Conservation (phyloP, 2,888 invertebrate species). For the Pyrrhia umbra region DNA sequence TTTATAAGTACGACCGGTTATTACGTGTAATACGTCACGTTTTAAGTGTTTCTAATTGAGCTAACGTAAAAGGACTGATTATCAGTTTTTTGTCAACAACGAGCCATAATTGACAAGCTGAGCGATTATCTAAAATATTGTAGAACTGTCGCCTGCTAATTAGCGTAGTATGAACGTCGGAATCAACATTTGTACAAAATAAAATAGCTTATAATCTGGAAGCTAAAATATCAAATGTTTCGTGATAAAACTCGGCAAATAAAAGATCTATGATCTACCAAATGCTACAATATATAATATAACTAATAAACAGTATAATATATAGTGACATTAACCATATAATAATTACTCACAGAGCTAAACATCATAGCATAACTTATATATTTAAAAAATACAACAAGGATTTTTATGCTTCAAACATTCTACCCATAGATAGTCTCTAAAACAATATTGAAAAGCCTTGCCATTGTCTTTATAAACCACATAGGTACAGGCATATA, state of each 20-base stretch:
- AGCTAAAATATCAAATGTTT: constrained; percentile 16
- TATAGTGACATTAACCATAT: constrained; percentile 13
- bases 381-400: too few species aligned
- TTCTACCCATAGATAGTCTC: too few species aligned
- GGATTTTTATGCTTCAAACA: too few species aligned
- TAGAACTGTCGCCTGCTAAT: constrained; percentile 23
- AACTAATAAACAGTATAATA: background rate
- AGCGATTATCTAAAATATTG: constrained; percentile 29
- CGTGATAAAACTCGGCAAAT: constrained; percentile 24
- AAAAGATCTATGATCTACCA: constrained; percentile 9
- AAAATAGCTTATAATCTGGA: constrained; percentile 1
- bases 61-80: constrained; percentile 47
- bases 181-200: constrained; percentile 1
- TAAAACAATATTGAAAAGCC: too few species aligned
- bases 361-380: too few species aligned
- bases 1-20: constrained; percentile 38
- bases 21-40: constrained; percentile 16
- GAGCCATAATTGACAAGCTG: constrained; percentile 46
- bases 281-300: constrained; percentile 1
- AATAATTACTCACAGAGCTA: background rate
- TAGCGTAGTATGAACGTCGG: constrained; percentile 6
- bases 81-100: constrained; percentile 68
- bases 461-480: too few species aligned
- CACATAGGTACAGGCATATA: too few species aligned
- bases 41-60: constrained; percentile 26